Percentiles rank a stretch among this genome's conserved stretches.
Evolutionary conservation across 2,888 invertebrate species (phyloP).

Genomic region (Spicauda simplicius): DNA sequence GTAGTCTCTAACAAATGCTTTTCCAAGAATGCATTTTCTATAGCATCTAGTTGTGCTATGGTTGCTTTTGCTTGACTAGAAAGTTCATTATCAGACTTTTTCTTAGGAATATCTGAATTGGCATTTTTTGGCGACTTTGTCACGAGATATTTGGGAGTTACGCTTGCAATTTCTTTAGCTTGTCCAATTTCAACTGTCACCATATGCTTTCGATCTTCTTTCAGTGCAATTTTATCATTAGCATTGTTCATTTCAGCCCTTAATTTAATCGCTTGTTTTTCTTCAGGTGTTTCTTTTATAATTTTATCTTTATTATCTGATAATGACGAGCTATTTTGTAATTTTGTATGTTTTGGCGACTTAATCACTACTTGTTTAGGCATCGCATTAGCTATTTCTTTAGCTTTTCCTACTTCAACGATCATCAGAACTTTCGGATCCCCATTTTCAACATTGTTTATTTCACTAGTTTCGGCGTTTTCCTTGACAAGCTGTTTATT

Average conservation of each 20-base stretch:
- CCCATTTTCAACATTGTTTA: conserved; percentile 41
- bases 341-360: conserved; percentile 58
- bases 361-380: conserved; percentile 75
- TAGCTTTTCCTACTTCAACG: conserved; percentile 74
- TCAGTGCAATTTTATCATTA: conserved; percentile 39
- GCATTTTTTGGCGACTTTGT: conserved; percentile 65
- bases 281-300: conserved; percentile 48
- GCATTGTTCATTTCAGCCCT: conserved; percentile 19
- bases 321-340: conserved; percentile 51
- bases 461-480: conserved; percentile 13
- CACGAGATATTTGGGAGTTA: conserved; percentile 67
- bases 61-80: conserved; percentile 65
- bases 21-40: conserved; percentile 71
- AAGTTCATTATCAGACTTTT: conserved; percentile 49
- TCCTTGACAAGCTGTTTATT: conserved; percentile 31
- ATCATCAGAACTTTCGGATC: conserved; percentile 42
- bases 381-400: conserved; percentile 62
- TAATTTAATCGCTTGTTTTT: conserved; percentile 27
- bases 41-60: conserved; percentile 64
- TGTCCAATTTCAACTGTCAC: conserved; percentile 66
- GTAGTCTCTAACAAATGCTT: conserved; percentile 61
- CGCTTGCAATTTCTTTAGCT: conserved; percentile 69
- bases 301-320: conserved; percentile 77
- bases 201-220: conserved; percentile 43
- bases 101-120: conserved; percentile 46